Conservation (phyloP, 2,797 vertebrate genomes). For the Sebastes kiyomatsui region DNA sequence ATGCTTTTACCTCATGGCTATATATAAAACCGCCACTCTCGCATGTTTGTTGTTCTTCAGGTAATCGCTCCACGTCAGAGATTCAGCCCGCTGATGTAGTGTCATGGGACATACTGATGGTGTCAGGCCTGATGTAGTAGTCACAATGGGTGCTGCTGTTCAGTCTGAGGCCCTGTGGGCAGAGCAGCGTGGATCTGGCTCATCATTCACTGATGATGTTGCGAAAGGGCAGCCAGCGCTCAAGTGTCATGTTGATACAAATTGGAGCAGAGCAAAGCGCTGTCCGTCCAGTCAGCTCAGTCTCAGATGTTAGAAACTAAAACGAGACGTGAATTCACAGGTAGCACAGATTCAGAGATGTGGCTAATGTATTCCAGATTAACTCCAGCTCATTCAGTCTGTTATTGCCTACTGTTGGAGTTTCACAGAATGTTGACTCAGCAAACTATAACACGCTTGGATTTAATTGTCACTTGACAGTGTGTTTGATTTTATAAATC, state of each 20-base stretch:
- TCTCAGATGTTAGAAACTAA: constrained; percentile 16
- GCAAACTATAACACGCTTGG: not conserved
- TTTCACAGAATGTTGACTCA: constrained; percentile 27
- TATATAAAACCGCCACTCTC: not conserved
- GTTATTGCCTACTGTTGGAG: constrained; percentile 10
- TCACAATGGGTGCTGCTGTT: constrained; percentile 42
- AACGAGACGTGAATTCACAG: not conserved
- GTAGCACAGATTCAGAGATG: not conserved
- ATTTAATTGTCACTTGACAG: constrained; percentile 21
- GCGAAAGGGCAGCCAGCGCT: constrained; percentile 1
- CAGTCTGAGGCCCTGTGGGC: constrained; percentile 6
- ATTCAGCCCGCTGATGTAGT: not conserved
- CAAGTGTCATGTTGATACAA: not conserved
- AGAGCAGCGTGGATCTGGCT: constrained; percentile 7
- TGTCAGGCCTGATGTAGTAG: constrained; percentile 13
- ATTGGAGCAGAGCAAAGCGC: not conserved
- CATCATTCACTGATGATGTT: constrained; percentile 8
- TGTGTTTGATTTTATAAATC: constrained; percentile 10
- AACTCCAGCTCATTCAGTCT: not conserved
- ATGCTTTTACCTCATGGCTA: not conserved
- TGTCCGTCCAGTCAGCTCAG: constrained; percentile 26
- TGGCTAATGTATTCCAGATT: not conserved
- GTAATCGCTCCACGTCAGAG: not conserved
- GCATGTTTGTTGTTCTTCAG: not conserved
- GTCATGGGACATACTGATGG: constrained; percentile 39